Evolutionary conservation across 2,113 vertebrate genomes (phyloP), one percentile per base, ranked within the genome.

Genomic region (Barnardius zonarius): DNA sequence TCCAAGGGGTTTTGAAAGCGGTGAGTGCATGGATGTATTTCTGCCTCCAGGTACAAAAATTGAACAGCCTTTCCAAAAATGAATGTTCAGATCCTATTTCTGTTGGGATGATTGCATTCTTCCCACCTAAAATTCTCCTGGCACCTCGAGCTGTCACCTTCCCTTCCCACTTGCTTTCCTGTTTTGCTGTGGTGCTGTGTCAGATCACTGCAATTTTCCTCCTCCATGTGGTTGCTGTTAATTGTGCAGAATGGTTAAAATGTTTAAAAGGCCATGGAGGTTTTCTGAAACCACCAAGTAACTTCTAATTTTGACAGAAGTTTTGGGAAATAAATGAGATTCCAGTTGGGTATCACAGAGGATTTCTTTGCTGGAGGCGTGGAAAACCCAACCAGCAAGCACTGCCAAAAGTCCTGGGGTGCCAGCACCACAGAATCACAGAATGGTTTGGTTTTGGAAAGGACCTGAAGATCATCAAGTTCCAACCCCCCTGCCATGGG

Each of bases 71-170:
- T 84, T 90, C 90, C 35, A 75, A 81, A 94, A 95, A 64, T 3
- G 68, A 82, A 64, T 15, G 10, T 41, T 83, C 19, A 15, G 57
- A 17, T 94, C 49, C 89, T 86, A 13, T 96, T 96, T 93, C 57
- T 83, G 9, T 63, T 51, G 41, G 31, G 78, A 63, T 96, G 91
- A 93, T 95, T 93, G 30, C 46, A 24, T 85, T 74, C 62, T 83
- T 83, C 33, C 75, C n/a, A 44, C n/a, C n/a, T 80, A 1, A 10
- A n/a, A 46, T 73, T 83, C 51, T 62, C 49, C 33, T 37, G 54
- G 70, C 66, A 68, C 17, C 39, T 72, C 1, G 2, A 62, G 20
- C 84, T 49, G 22, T 57, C 31, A 14, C 41, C 57, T 89, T 72
- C 70, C 24, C 62, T 86, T 83, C 48, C 74, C 16, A 7, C 25